phyloP scores from a whole-genome alignment of 2,113 vertebrate species.

The Hemicordylus capensis region DNA sequence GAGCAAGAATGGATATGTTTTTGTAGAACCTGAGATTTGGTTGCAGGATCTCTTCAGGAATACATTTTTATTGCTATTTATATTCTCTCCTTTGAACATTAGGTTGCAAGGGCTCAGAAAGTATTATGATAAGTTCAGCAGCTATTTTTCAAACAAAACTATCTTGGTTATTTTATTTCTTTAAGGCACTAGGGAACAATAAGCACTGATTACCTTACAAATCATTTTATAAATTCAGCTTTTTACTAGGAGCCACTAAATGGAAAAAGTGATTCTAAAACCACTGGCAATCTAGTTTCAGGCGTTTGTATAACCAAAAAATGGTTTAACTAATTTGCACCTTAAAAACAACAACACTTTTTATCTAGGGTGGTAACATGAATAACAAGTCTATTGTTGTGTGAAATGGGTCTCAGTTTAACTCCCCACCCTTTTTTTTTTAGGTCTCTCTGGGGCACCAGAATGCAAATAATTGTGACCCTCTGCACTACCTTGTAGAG shows the following conservation, averaged over 20 bases:
- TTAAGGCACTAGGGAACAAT: slow-evolving; percentile 58
- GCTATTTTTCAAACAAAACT: slow-evolving; percentile 58
- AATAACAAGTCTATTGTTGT: slow-evolving; percentile 47
- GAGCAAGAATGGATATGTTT: slow-evolving; percentile 25
- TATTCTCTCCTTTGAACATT: slow-evolving; percentile 44
- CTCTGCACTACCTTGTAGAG: slow-evolving; percentile 29
- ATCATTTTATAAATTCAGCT: slow-evolving; percentile 55
- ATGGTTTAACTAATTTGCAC: slow-evolving; percentile 46
- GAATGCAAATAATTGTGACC: slow-evolving; percentile 26
- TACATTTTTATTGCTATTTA: slow-evolving; percentile 46
- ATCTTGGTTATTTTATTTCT: slow-evolving; percentile 50
- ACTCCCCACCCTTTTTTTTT: too few relatives aligned
- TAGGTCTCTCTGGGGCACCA: slow-evolving; percentile 32
- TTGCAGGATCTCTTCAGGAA: slow-evolving; percentile 20
- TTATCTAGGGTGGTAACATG: slow-evolving; percentile 43
- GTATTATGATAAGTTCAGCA: slow-evolving; percentile 39
- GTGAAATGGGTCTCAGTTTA: slow-evolving; percentile 45
- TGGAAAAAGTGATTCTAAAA: slow-evolving; percentile 49
- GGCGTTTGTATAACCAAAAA: slow-evolving; percentile 57
- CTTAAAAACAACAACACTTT: slow-evolving; percentile 41
- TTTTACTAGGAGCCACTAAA: slow-evolving; percentile 56
- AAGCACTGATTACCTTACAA: slow-evolving; percentile 66
- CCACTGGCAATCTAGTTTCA: slow-evolving; percentile 48
- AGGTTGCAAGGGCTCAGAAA: slow-evolving; percentile 54
- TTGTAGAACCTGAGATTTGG: slow-evolving; percentile 47